These are phyloP conservation scores for Empidonax traillii DNA, from an alignment of 2,113 vertebrate genomes.

Conservation along the genomic window DNA sequence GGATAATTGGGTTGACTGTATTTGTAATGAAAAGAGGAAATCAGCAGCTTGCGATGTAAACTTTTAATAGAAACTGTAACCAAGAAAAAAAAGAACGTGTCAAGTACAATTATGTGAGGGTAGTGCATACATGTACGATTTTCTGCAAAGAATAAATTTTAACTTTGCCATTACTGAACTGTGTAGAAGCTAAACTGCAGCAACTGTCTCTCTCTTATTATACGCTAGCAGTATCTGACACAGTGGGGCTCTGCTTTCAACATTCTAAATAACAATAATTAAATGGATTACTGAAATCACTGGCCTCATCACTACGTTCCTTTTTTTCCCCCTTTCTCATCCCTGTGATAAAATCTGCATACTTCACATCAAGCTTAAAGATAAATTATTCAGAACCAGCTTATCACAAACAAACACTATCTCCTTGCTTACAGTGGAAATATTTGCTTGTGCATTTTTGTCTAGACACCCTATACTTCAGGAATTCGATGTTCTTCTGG, in stretches of 20 bases:
- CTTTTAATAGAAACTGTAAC: background rate
- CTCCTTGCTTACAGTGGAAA: constrained; percentile 64
- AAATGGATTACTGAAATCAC: constrained; percentile 28
- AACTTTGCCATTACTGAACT: background rate
- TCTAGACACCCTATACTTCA: constrained; percentile 59
- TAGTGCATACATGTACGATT: background rate
- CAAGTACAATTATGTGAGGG: background rate
- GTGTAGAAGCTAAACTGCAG: background rate
- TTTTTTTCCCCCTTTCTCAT: constrained; percentile 5
- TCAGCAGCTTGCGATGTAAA: background rate
- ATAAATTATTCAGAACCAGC: constrained; percentile 68
- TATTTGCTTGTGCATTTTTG: constrained; percentile 60
- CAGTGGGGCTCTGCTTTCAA: background rate
- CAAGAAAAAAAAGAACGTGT: background rate
- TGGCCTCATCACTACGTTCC: background rate
- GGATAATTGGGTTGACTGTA: background rate
- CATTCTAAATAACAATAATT: constrained; percentile 39
- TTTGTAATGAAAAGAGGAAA: background rate
- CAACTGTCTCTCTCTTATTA: background rate
- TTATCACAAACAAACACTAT: constrained; percentile 65
- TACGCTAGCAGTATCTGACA: background rate
- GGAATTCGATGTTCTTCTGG: constrained; percentile 54
- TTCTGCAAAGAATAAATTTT: background rate
- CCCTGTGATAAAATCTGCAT: background rate
- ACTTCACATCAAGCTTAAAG: constrained; percentile 41